A percentile compares a stretch with the other conserved stretches of the same genome.
Evolutionary conservation across 1,140 invertebrate genomes (phyloP).

Genomic region (Lordiphosa mommai): DNA sequence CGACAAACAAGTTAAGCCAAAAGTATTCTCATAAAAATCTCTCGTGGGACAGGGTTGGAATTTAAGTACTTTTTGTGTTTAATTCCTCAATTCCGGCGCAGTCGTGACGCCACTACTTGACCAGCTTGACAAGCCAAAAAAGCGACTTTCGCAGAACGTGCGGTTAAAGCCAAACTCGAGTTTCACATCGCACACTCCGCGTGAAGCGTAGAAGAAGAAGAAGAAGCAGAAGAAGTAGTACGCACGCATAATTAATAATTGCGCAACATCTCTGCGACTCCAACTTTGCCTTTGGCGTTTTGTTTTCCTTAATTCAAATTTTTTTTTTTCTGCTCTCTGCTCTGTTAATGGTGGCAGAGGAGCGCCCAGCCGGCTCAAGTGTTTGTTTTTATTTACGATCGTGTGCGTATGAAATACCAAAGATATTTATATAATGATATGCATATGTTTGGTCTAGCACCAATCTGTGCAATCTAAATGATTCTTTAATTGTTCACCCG

Average conservation of each 20-base stretch:
- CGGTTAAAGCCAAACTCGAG: no score
- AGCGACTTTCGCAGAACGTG: no score
- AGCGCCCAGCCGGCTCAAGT: constrained; percentile 44
- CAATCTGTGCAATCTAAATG: constrained; percentile 41
- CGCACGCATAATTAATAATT: no score
- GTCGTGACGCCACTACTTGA: no score
- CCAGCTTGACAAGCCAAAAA: no score
- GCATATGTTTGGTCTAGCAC: constrained; percentile 9
- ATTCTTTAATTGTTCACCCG: constrained; percentile 24
- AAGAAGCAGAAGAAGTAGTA: no score
- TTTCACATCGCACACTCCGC: no score
- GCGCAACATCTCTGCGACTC: no score
- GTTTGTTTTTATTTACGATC: constrained; percentile 50
- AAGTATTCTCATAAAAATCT: not conserved
- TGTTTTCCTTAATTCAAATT: not conserved
- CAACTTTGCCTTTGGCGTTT: not conserved
- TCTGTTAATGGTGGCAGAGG: constrained; percentile 3
- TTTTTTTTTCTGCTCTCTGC: constrained; percentile 3
- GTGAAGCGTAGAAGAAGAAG: no score
- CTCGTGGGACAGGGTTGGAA: no score
- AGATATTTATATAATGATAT: constrained; percentile 36
- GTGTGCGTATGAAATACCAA: constrained; percentile 29
- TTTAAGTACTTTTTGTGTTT: no score
- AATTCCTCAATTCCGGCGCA: no score
- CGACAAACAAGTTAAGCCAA: not conserved